phyloP scores from a whole-genome alignment of 2,888 invertebrate genomes.

The Hirtodrosophila confusa region DNA sequence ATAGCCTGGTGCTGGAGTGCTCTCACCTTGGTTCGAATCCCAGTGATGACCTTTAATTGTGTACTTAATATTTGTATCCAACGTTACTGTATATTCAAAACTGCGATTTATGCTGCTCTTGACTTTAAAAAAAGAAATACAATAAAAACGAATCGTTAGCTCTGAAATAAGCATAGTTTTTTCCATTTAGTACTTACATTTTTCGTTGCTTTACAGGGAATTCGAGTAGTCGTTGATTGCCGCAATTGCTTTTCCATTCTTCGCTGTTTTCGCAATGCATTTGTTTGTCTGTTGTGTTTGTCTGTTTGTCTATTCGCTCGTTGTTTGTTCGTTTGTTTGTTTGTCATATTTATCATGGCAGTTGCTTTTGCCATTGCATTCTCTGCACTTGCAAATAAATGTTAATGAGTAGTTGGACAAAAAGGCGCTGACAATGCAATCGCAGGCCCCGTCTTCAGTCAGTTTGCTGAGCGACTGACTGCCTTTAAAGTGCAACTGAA shows the following conservation, averaged over 20 bases:
- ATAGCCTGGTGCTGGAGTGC: too few species aligned
- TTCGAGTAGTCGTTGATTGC: constrained; percentile 11
- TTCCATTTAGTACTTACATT: too few species aligned
- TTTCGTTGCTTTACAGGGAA: constrained; percentile 23
- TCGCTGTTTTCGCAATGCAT: constrained; percentile 65
- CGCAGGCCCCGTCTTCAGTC: constrained; percentile 31
- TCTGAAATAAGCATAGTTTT: too few species aligned
- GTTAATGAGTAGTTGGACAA: constrained; percentile 79
- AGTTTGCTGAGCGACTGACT: constrained; percentile 32
- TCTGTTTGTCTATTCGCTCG: constrained; percentile 46
- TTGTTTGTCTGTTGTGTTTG: constrained; percentile 57
- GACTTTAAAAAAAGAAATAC: too few species aligned
- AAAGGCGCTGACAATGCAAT: constrained; percentile 70
- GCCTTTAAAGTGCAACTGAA: constrained; percentile 53
- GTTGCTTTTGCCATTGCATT: constrained; percentile 66
- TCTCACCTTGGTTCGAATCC: too few species aligned
- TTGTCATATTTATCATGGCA: constrained; percentile 80
- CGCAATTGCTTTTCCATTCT: constrained; percentile 8
- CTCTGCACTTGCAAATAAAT: constrained; percentile 78
- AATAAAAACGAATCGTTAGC: too few species aligned
- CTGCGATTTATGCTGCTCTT: too few species aligned
- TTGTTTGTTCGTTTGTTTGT: constrained; percentile 61
- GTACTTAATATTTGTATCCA: too few species aligned
- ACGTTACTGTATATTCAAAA: too few species aligned
- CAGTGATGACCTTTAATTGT: too few species aligned